Evolutionary conservation across 1,140 invertebrate species (phyloP), one percentile per base, ranked within the genome.

Genomic region (Meteorus sp.): DNA sequence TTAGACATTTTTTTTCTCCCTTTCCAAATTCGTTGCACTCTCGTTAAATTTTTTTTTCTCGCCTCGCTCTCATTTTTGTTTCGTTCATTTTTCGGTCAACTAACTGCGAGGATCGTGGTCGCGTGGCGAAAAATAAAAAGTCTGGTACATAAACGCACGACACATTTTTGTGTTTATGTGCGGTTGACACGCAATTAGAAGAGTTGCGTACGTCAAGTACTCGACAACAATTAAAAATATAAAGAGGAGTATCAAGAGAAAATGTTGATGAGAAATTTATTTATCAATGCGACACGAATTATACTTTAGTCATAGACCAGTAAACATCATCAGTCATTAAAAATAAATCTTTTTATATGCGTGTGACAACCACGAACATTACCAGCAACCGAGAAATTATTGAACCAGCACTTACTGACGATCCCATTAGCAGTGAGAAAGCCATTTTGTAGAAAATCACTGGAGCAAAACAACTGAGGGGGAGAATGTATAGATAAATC

Each of bases 391-490:
- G 0, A 39, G 22, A 53, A 53, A 22, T 15, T 53, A 41, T 41
- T 13, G 51, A 15, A n/a, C 29, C 31, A 19, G 13, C 48, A 51
- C 48, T 51, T n/a, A n/a, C 27, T 37, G 19, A 9, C 20, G 51
- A 53, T 25, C n/a, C 35, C 45, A 57, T 48, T 62, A 47, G 27
- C 41, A 25, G 22, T 56, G n/a, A 45, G 29, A 58, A 64, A 56
- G 58, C 43, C 63, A 68, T 74, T 72, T 69, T 69, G 67, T 66
- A 67, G n/a, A 68, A 69, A 71, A 72, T 74, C 69, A 72, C 67
- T 65, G 55, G 58, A 51, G 50, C 58, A 54, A 60, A 47, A 39
- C 27, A 20, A 15, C 20, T 9, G 23, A 37, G 35, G 33, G 47
- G 41, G 20, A 23, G 4, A 41, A 6, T n/a, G n/a, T n/a, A 11